Percentiles rank a stretch among this genome's conserved stretches.
These are phyloP conservation scores for Motacilla tschutschensis DNA, from an alignment of 2,113 vertebrate species.

Conservation along the genomic window DNA sequence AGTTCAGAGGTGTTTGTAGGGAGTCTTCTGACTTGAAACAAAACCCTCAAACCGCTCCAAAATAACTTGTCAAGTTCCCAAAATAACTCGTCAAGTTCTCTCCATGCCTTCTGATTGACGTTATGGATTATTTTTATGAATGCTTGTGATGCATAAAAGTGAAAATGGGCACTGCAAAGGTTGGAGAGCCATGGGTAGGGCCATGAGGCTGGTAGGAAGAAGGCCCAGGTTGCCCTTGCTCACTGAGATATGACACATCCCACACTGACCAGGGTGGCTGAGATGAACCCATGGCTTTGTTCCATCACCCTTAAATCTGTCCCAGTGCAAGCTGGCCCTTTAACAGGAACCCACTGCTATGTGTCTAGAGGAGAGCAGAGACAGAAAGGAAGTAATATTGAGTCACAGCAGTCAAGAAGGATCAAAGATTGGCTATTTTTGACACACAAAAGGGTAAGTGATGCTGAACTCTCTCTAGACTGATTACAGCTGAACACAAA, in stretches of 20 bases:
- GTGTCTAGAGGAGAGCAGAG: not conserved
- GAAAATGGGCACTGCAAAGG: not conserved
- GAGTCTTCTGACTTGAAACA: not conserved
- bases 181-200: not conserved
- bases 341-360: not conserved
- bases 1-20: not conserved
- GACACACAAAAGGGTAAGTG: not conserved
- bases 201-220: not conserved
- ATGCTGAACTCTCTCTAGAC: conserved; percentile 11
- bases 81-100: not conserved
- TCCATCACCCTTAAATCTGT: not conserved
- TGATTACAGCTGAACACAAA: conserved; percentile 2
- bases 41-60: accelerated
- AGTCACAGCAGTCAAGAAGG: not conserved
- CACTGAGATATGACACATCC: accelerated
- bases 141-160: not conserved
- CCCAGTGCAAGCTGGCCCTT: not conserved
- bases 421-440: conserved; percentile 5
- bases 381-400: not conserved
- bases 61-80: not conserved
- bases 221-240: not conserved
- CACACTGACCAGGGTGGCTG: not conserved
- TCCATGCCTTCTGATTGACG: not conserved
- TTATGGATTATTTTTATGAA: not conserved
- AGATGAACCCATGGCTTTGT: not conserved